These are phyloP conservation scores for Neoaliturus tenellus DNA, from an alignment of 2,888 invertebrate genomes.

Conservation along the genomic window DNA sequence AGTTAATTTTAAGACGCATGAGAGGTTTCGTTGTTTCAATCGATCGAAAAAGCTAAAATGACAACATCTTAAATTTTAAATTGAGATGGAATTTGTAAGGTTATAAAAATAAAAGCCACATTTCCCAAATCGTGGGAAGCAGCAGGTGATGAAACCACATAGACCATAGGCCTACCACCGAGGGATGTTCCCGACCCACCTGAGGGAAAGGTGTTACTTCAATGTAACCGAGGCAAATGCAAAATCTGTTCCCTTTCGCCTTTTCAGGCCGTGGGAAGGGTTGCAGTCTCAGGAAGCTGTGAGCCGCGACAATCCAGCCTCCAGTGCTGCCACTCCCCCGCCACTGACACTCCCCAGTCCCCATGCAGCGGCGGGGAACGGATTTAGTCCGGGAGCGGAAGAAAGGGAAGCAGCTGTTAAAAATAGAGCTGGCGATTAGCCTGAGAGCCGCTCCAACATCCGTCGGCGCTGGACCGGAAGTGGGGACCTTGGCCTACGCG, in stretches of 20 bases:
- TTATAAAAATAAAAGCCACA: too few relatives aligned
- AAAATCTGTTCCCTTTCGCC: not conserved
- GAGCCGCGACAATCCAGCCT: not conserved
- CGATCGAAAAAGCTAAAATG: too few relatives aligned
- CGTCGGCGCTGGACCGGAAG: constrained; percentile 3
- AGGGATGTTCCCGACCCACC: too few relatives aligned
- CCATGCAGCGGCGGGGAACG: not conserved
- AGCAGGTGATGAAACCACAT: too few relatives aligned
- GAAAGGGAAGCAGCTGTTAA: constrained; percentile 37
- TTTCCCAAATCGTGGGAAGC: too few relatives aligned
- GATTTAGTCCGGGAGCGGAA: constrained; percentile 12
- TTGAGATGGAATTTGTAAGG: too few relatives aligned
- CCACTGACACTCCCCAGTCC: not conserved
- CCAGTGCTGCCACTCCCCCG: not conserved
- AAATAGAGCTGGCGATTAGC: constrained; percentile 39
- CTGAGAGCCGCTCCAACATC: not conserved
- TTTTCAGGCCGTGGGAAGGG: constrained; percentile 6
- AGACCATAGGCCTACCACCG: too few relatives aligned
- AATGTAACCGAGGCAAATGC: not conserved
- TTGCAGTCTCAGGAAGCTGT: not conserved
- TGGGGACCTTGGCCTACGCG: not conserved
- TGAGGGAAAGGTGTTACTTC: too few relatives aligned
- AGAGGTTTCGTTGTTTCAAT: too few relatives aligned
- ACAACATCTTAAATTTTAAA: too few relatives aligned
- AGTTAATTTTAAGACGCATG: too few relatives aligned